Percentiles rank a stretch among this genome's conserved stretches.
phyloP scores from a whole-genome alignment of 2,113 vertebrate genomes.

The Petroica traversi region DNA sequence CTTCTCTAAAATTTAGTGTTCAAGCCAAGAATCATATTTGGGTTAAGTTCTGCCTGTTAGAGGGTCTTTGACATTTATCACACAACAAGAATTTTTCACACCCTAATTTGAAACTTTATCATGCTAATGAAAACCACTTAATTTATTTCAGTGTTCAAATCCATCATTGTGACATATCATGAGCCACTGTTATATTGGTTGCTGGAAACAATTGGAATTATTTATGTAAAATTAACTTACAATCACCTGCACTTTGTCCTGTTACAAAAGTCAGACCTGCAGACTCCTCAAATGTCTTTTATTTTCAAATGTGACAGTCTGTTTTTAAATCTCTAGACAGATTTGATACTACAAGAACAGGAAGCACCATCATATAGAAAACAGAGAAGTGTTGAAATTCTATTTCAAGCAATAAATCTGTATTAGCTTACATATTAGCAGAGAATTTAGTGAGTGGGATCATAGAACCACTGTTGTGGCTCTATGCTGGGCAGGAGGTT shows the following conservation, averaged over 20 bases:
- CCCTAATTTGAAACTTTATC: background rate
- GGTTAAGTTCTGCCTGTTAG: background rate
- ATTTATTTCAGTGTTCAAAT: background rate
- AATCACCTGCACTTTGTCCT: background rate
- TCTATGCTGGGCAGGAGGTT: no score
- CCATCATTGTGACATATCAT: background rate
- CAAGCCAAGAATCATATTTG: background rate
- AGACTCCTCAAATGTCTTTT: background rate
- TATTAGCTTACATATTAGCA: background rate
- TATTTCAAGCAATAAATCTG: background rate
- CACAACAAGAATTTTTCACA: background rate
- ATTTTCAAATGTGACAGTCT: background rate
- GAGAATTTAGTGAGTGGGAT: background rate
- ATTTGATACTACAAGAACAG: background rate
- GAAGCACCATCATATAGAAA: background rate
- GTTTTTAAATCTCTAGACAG: background rate
- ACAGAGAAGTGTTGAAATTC: background rate
- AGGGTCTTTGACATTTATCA: background rate
- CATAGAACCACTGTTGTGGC: fast-evolving
- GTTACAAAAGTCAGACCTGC: background rate
- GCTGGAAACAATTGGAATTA: background rate
- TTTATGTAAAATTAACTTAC: background rate
- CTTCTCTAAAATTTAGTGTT: background rate
- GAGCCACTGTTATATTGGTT: background rate
- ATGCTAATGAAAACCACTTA: background rate